Base-by-base conservation (phyloP, 1,140 invertebrate genomes). In the Drosophila novamexicana region DNA sequence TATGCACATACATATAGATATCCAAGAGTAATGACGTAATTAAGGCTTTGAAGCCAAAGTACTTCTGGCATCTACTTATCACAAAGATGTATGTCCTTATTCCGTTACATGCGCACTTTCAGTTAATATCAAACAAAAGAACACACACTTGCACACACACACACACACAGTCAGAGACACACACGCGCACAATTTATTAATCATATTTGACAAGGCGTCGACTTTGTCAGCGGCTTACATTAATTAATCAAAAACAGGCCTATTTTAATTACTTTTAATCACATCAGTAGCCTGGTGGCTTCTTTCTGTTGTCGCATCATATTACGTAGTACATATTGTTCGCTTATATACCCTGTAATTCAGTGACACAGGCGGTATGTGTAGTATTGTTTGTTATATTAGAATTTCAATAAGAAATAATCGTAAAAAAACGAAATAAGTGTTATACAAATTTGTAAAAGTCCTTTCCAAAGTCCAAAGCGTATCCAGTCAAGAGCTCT, bases 181-280 rank as follows among this genome's bases (percentile, higher is more conserved):
- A 18, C 18, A 40, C 22, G 10, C 42, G 36, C 34, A 44, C 32
- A 42, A 50, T 71, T 77, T 80, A 88, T 86, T 86, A 88, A 88
- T 88, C 72, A 75, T 66, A 45, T 79, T 54, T 62, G 52, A 64
- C 56, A 63, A 57, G 69, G 54, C 77, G 71, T 75, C 66, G 57
- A 56, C 49, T 73, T 73, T 72, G 62, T 67, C 76, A 63, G 62
- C 57, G 47, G 68, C 62, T 71, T 74, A 53, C 52, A 50, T 58
- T n/a, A 72, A 72, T 69, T 64, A 61, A 67, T 81, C 63, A 79
- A 62, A 77, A 75, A 74, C 47, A 77, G 50, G 22, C 10, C 39
- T 37, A 70, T 65, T 86, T 86, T 81, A 86, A 86, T 86, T 86
- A 86, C 78, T 76, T 79, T 70, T 86, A 81, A 79, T 79, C 56